Evolutionary conservation across 2,888 invertebrate species (phyloP).

Genomic region (Busseola fusca): DNA sequence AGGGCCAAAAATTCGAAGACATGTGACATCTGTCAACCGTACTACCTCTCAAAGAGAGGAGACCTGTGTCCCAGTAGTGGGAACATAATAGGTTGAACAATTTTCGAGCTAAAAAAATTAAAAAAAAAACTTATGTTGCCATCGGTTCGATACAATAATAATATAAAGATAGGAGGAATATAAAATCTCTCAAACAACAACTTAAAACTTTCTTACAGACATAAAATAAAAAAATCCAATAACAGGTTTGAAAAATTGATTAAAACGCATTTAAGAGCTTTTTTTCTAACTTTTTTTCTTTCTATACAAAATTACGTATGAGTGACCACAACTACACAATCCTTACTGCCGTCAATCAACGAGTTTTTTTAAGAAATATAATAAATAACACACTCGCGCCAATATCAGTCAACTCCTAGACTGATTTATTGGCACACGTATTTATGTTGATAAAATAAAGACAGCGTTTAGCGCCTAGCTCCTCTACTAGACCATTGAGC

Average conservation of each 20-base stretch:
- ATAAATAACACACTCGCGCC: constrained; percentile 8
- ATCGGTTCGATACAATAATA: background rate
- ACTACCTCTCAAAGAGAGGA: too few relatives aligned
- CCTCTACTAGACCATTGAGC: constrained; percentile 50
- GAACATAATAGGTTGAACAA: background rate
- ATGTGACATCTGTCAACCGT: too few relatives aligned
- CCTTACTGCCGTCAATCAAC: constrained; percentile 10
- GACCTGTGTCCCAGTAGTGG: too few relatives aligned
- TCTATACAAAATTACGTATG: constrained; percentile 5
- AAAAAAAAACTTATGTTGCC: background rate
- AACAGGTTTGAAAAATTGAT: background rate
- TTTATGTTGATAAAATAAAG: constrained; percentile 21
- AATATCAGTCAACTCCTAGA: constrained; percentile 12
- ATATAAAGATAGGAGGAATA: background rate
- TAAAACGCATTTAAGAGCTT: background rate
- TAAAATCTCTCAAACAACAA: too few relatives aligned
- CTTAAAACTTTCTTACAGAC: background rate
- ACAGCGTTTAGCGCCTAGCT: constrained; percentile 24
- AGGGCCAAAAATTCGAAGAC: too few relatives aligned
- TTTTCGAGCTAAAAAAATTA: background rate
- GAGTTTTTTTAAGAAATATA: constrained; percentile 4
- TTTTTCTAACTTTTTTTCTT: constrained; percentile 10
- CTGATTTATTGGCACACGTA: constrained; percentile 32
- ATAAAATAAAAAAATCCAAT: background rate
- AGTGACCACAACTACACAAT: constrained; percentile 5